These are phyloP conservation scores for Daphoenositta chrysoptera DNA, from an alignment of 2,113 vertebrate genomes.

Conservation along the genomic window DNA sequence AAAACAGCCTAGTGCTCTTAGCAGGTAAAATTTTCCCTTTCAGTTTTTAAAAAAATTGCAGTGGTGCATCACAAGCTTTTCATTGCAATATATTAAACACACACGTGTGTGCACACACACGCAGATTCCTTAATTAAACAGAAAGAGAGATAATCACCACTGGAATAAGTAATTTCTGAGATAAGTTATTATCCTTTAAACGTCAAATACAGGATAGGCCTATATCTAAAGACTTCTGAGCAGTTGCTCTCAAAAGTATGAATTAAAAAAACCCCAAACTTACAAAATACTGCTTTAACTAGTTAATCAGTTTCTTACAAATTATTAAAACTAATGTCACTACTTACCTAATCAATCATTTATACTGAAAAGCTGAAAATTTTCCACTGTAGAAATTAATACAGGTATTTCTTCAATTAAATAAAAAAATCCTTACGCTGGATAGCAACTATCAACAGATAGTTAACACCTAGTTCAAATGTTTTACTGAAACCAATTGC, in stretches of 20 bases:
- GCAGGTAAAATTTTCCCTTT: background rate
- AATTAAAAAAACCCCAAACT: constrained; percentile 23
- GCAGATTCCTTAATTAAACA: background rate
- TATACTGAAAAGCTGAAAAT: constrained; percentile 74
- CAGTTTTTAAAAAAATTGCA: background rate
- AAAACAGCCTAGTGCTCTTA: background rate
- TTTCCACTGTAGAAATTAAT: constrained; percentile 67
- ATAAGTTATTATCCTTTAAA: background rate
- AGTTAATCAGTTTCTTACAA: constrained; percentile 50
- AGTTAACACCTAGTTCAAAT: constrained; percentile 48
- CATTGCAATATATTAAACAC: background rate
- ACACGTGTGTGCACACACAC: background rate
- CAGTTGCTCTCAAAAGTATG: constrained; percentile 15
- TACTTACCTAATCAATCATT: constrained; percentile 82
- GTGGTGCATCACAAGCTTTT: background rate
- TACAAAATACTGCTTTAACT: constrained; percentile 35
- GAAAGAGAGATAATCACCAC: background rate
- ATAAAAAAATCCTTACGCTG: constrained; percentile 50
- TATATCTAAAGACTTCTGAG: constrained; percentile 27
- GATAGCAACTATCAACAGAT: constrained; percentile 59
- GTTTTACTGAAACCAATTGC: constrained; percentile 61
- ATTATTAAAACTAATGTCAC: constrained; percentile 68
- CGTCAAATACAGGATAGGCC: constrained; percentile 3
- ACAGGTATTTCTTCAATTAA: constrained; percentile 69
- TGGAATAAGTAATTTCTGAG: background rate